Percentiles rank a stretch among this genome's conserved stretches.
Evolutionary conservation across 2,113 vertebrate genomes (phyloP).

Genomic region (Hyla sarda): DNA sequence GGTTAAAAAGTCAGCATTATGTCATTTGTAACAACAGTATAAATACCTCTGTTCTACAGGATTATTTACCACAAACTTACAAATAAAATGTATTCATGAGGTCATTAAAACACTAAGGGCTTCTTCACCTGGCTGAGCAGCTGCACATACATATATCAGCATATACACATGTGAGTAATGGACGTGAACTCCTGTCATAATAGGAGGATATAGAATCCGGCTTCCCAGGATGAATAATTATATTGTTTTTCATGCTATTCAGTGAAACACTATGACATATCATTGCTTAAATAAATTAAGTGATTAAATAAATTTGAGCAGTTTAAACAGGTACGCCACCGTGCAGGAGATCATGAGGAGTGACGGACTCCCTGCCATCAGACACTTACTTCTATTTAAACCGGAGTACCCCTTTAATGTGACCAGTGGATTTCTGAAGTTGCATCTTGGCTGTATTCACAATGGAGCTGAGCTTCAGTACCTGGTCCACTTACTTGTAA

Average conservation of each 20-base stretch:
- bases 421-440: background rate
- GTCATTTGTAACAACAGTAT: background rate
- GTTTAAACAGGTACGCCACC: too few species aligned
- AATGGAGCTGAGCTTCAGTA: background rate
- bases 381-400: too few species aligned
- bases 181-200: background rate
- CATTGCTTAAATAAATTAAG: too few species aligned
- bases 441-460: background rate
- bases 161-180: slow-evolving; percentile 9
- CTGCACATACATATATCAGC: background rate
- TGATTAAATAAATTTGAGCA: background rate
- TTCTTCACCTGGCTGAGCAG: background rate
- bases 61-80: background rate
- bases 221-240: background rate
- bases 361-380: too few species aligned
- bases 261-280: background rate
- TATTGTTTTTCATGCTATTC: background rate
- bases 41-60: background rate
- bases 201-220: background rate
- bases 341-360: too few species aligned
- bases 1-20: slow-evolving; percentile 19
- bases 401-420: too few species aligned
- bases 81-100: background rate
- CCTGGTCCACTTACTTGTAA: too few species aligned
- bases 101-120: background rate